Evolutionary conservation across 2,797 vertebrate genomes (phyloP), one percentile per base, ranked within the genome.

Genomic region (Gobio occitaniae): DNA sequence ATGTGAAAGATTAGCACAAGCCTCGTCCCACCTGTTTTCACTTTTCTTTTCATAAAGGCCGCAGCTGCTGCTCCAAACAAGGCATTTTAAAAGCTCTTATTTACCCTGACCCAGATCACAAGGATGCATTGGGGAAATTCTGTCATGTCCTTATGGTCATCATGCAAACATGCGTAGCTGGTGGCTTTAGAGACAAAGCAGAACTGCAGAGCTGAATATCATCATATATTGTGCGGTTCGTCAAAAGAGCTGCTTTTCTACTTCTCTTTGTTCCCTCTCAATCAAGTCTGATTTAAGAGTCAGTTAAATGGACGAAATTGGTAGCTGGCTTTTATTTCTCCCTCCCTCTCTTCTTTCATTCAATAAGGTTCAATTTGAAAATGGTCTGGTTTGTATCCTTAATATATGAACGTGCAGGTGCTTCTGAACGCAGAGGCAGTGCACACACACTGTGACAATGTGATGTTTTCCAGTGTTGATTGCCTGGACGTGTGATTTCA

Each of bases 1-100:
- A 95, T 95, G 95, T 95, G 92, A 93, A 94, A 95, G 95, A 96
- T 96, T 96, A 96, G 94, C 93, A 86, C 93, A 94, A 92, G 91
- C 93, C 91, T 90, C 89, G 89, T 91, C 84, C 80, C 90, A 92
- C 89, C 90, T 90, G 90, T 90, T 90, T 88, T 86, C 69, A 54
- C 78, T 87, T 78, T 88, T 65, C 86, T 82, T 85, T 94, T 95
- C 91, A 93, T 87, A 92, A 94, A 95, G 94, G 94, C 92, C 93
- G 89, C 94, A 95, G 95, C 95, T 96, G 95, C 92, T 93, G 88
- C 90, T 93, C 93, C 93, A 92, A 95, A 95, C 95, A 91, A 87
- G 52, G 90, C 92, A 89, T 95, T 95, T 95, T 93, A 93, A 94
- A 94, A 90, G 92, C 92, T 90, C 84, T 90, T 90, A 92, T 93